Evolutionary conservation across 2,888 invertebrate genomes (phyloP).

Genomic region (Eremobia ochroleuca): DNA sequence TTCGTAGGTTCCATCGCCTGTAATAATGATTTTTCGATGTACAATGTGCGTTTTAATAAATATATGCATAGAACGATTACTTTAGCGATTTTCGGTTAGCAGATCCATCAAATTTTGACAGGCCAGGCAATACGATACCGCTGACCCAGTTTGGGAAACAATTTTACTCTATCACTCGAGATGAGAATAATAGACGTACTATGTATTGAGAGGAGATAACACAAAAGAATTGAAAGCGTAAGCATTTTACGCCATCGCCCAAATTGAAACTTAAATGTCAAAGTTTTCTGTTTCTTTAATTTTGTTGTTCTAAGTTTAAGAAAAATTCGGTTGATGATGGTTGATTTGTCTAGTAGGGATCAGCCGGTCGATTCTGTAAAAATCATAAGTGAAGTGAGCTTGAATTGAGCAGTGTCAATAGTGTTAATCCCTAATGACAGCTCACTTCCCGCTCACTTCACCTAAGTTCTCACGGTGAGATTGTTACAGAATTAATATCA

Average conservation of each 20-base stretch:
- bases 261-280: neutral
- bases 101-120: slow-evolving; percentile 62
- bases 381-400: too few species aligned
- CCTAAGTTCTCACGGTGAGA: too few species aligned
- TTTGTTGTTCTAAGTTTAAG: neutral
- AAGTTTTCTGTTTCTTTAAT: neutral
- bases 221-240: neutral
- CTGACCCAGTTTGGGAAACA: slow-evolving; percentile 60
- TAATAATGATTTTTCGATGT: slow-evolving; percentile 16
- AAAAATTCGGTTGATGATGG: neutral
- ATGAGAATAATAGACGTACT: slow-evolving; percentile 15
- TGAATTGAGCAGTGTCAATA: too few species aligned
- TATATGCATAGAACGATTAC: slow-evolving; percentile 15
- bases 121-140: slow-evolving; percentile 50
- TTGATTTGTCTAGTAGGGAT: neutral
- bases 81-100: slow-evolving; percentile 11
- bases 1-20: neutral
- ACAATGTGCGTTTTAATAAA: slow-evolving; percentile 24
- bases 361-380: too few species aligned
- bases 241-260: neutral
- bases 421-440: too few species aligned
- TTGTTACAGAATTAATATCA: too few species aligned
- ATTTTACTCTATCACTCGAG: slow-evolving; percentile 29
- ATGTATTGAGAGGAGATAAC: slow-evolving; percentile 3
- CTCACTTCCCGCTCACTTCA: too few species aligned